Conservation (phyloP, 2,113 vertebrate species). For the Equus quagga region DNA sequence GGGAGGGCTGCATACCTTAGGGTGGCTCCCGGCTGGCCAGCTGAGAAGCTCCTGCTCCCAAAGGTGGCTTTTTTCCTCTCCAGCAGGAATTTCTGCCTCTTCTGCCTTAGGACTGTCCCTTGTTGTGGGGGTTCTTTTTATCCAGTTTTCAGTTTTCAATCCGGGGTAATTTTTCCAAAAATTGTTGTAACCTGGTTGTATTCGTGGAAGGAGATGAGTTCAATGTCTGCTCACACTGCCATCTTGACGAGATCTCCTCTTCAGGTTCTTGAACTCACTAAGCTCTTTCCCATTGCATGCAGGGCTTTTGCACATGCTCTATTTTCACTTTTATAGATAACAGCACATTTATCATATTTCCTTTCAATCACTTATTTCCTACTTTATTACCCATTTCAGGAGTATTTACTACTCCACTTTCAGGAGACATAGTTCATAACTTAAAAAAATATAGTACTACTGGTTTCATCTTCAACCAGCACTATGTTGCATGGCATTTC, state of each 20-base stretch:
- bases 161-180: no score
- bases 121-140: no score
- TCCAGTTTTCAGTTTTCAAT: no score
- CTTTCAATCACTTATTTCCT: neutral
- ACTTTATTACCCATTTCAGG: neutral
- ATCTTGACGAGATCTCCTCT: neutral
- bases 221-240: no score
- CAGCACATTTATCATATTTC: neutral
- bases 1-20: no score
- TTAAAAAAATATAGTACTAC: neutral
- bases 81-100: no score
- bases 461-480: conserved; percentile 13
- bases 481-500: neutral
- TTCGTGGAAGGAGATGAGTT: no score
- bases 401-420: neutral
- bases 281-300: neutral
- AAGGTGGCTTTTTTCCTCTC: no score
- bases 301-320: neutral
- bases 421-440: neutral
- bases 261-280: neutral
- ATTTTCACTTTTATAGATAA: neutral
- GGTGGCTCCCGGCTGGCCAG: no score
- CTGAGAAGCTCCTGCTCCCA: no score
- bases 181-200: no score
- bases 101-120: no score